A percentile compares a stretch with the other conserved stretches of the same genome.
phyloP scores from a whole-genome alignment of 2,888 invertebrate species.

The Lordiphosa andalusiaca region DNA sequence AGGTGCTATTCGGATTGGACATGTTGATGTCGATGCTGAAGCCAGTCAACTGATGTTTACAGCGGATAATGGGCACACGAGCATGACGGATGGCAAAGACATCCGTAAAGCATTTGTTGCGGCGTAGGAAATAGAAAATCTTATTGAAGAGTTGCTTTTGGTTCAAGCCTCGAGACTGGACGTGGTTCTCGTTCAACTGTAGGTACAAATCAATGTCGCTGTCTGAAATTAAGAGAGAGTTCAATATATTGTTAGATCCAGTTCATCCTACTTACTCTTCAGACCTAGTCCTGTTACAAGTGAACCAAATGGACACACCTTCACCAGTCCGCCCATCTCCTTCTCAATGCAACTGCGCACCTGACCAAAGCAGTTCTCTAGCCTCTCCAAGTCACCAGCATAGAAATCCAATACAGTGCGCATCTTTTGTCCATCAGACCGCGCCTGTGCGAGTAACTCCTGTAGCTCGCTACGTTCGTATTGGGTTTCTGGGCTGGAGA shows the following conservation, averaged over 20 bases:
- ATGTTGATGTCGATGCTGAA: conserved; percentile 88
- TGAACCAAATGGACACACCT: conserved; percentile 86
- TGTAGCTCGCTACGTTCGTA: conserved; percentile 43
- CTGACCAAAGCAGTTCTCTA: conserved; percentile 51
- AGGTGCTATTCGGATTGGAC: conserved; percentile 85
- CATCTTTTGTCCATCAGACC: conserved; percentile 45
- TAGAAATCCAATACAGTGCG: conserved; percentile 51
- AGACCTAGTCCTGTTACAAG: conserved; percentile 86
- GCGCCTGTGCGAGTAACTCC: conserved; percentile 34
- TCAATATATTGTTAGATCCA: not conserved
- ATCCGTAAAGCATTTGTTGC: conserved; percentile 81
- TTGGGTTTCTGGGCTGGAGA: conserved; percentile 47
- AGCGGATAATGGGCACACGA: conserved; percentile 89
- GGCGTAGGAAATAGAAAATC: conserved; percentile 80
- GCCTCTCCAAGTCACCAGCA: conserved; percentile 45
- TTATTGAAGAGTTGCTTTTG: conserved; percentile 68
- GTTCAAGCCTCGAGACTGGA: not conserved
- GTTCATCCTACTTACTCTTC: conserved; percentile 76
- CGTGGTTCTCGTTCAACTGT: conserved; percentile 25
- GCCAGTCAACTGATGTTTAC: conserved; percentile 83
- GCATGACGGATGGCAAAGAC: conserved; percentile 86
- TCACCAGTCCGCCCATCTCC: conserved; percentile 60
- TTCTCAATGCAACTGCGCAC: conserved; percentile 57
- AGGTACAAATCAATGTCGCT: conserved; percentile 89
- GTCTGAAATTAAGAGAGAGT: conserved; percentile 55